phyloP scores from a whole-genome alignment of 2,888 invertebrate genomes.

The Coenonympha glycerion region DNA sequence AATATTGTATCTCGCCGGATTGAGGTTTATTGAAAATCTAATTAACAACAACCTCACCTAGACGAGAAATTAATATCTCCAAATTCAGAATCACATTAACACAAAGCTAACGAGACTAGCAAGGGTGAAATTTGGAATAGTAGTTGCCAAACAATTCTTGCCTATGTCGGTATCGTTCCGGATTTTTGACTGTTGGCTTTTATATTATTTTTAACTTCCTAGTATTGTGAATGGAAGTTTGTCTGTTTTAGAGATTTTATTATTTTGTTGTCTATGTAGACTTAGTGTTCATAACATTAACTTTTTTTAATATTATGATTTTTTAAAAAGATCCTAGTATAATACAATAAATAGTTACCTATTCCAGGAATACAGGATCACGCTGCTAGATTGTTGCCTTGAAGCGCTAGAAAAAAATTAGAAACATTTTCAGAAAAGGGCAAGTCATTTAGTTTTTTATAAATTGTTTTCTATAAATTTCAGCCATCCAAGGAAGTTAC shows the following conservation, averaged over 20 bases:
- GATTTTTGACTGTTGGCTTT: too few relatives aligned
- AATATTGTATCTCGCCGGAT: constrained; percentile 63
- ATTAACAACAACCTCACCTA: constrained; percentile 68
- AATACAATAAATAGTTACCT: too few relatives aligned
- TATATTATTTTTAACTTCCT: too few relatives aligned
- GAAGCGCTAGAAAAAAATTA: too few relatives aligned
- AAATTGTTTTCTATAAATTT: constrained; percentile 26
- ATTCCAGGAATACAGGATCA: too few relatives aligned
- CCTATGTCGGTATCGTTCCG: not conserved
- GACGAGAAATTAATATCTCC: constrained; percentile 58
- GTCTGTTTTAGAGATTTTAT: too few relatives aligned
- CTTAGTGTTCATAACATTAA: too few relatives aligned
- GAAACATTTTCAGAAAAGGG: not conserved
- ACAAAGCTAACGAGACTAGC: constrained; percentile 24
- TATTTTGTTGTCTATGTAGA: too few relatives aligned
- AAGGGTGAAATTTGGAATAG: constrained; percentile 17
- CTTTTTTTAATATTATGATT: too few relatives aligned
- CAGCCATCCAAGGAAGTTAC: constrained; percentile 76
- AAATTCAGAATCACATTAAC: constrained; percentile 52
- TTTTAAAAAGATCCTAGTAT: too few relatives aligned
- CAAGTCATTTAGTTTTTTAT: not conserved
- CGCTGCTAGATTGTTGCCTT: too few relatives aligned
- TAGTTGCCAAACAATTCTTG: not conserved
- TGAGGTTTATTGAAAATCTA: constrained; percentile 61
- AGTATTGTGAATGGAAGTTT: too few relatives aligned